These are phyloP conservation scores for Mungos mungo DNA, from an alignment of 2,113 vertebrate species.

Conservation along the genomic window DNA sequence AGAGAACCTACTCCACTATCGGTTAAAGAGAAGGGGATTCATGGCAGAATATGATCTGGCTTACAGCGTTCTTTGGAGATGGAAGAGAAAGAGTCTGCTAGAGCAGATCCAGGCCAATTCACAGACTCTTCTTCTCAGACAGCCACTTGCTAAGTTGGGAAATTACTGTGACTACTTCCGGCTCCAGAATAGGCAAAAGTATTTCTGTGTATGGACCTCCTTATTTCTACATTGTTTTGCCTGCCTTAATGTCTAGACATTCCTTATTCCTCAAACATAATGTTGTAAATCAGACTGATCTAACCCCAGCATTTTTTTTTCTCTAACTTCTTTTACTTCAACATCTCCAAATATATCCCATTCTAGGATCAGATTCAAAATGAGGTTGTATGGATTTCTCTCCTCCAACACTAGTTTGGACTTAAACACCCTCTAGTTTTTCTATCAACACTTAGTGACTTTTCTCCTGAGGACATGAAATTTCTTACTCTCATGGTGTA, in stretches of 20 bases:
- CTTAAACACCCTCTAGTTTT: background rate
- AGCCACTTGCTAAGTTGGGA: background rate
- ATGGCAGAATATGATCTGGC: background rate
- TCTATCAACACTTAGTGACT: background rate
- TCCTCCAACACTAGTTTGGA: background rate
- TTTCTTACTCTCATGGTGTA: background rate
- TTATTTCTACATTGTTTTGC: background rate
- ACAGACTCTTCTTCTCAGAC: background rate
- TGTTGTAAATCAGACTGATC: background rate
- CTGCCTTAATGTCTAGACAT: background rate
- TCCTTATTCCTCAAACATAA: background rate
- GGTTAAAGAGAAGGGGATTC: background rate
- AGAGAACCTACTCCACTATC: background rate
- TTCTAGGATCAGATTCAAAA: background rate
- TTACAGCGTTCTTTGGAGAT: background rate
- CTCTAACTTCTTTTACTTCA: background rate
- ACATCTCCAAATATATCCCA: background rate
- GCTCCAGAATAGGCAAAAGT: background rate
- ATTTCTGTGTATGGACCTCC: background rate
- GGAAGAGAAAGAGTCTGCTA: background rate
- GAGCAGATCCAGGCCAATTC: background rate
- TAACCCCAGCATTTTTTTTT: background rate
- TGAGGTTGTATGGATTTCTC: background rate
- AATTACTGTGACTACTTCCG: background rate
- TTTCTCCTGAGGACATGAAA: background rate